Evolutionary conservation across 2,113 vertebrate species (phyloP), one percentile per base, ranked within the genome.

Genomic region (Xiphophorus maculatus): DNA sequence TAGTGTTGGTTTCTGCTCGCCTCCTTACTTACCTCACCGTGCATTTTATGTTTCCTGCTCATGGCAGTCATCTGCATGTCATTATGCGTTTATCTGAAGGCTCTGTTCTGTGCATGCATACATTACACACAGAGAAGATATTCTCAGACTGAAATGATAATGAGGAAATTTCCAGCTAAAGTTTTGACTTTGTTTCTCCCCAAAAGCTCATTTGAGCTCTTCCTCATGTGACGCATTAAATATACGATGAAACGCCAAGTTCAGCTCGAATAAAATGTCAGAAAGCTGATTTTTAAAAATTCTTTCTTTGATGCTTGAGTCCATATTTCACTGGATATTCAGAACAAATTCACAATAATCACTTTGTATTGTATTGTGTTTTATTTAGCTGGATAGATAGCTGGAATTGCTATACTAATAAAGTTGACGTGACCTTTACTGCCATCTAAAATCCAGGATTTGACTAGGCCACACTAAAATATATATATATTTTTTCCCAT

Each of bases 111-210:
- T 83, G 54, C 86, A 82, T 81, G 5, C 64, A 71, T 91, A 69
- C 69, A 88, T 91, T 88, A 88, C 83, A 91, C 87, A 88, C 84
- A 91, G 85, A 91, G 88, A 73, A 89, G 78, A 60, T 44, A 54
- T 15, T 78, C 66, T 74, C 73, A 73, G n/a, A 80, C 66, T 80
- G 69, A 80, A 85, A 85, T 58, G 19, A 77, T 76, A 85, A 87
- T 88, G 75, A 85, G 10, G 79, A 87, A 82, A 44, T 69, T 74
- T 14, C 27, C 66, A 77, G 33, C 84, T 25, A 42, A 22, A 28
- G 51, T 48, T 67, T n/a, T 54, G 61, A 73, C 42, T 76, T 75
- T 74, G 40, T 40, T 75, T 60, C 32, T 37, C 51, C 62, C 30
- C 35, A 58, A 76, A 74, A 28, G 62, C 14, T 5, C 0, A 27